Conservation (phyloP, 2,113 vertebrate species). For the Ammodytes marinus region DNA sequence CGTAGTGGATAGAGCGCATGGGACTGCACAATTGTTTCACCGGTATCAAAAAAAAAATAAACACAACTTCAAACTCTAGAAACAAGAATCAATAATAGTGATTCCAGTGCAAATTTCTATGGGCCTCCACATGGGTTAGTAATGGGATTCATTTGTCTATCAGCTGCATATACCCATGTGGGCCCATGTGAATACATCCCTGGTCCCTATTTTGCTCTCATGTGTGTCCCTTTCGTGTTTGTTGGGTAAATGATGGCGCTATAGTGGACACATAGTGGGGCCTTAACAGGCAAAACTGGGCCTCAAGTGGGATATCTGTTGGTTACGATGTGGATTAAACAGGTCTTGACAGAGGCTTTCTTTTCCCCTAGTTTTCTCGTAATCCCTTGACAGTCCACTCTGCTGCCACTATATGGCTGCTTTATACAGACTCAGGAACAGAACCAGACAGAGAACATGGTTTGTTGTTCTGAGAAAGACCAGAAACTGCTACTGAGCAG, state of each 20-base stretch:
- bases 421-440: neutral
- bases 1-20: no score
- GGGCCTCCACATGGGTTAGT: neutral
- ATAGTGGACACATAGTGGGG: neutral
- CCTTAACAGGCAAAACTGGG: neutral
- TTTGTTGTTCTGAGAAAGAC: neutral
- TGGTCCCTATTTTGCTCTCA: neutral
- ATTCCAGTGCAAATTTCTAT: neutral
- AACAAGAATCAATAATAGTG: neutral
- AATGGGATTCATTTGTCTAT: neutral
- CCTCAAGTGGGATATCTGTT: neutral
- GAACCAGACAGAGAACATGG: neutral
- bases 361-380: neutral
- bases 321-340: neutral
- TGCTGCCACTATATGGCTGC: neutral
- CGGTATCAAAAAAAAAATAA: neutral
- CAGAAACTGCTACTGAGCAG: neutral
- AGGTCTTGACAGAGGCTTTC: neutral
- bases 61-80: neutral
- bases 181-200: neutral
- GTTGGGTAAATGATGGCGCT: neutral
- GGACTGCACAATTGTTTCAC: neutral
- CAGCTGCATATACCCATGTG: neutral
- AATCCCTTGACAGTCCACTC: neutral
- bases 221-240: neutral